phyloP scores from a whole-genome alignment of 2,888 invertebrate species.

The Artemia sp. region DNA sequence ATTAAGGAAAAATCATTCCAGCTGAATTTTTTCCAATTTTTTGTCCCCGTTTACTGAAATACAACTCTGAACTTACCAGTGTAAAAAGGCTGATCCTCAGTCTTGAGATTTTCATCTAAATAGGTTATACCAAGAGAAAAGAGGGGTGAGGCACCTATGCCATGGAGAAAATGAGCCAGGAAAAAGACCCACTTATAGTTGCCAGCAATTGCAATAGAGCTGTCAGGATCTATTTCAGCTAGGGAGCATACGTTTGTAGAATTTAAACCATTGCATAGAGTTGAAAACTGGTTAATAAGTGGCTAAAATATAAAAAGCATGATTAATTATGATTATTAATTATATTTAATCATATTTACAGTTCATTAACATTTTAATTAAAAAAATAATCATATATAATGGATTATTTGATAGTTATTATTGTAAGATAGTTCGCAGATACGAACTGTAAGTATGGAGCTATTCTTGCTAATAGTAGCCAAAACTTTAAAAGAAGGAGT shows the following conservation, averaged over 20 bases:
- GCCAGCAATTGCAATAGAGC: background rate
- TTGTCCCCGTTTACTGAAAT: too few species aligned
- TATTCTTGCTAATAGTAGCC: too few species aligned
- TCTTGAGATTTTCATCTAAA: slow-evolving; percentile 70
- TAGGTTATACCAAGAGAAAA: slow-evolving; percentile 75
- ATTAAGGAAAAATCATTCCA: too few species aligned
- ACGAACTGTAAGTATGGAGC: too few species aligned
- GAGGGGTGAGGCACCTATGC: slow-evolving; percentile 67
- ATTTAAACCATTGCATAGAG: background rate
- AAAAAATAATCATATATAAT: too few species aligned
- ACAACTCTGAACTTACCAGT: slow-evolving; percentile 43
- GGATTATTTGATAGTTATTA: too few species aligned
- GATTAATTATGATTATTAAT: too few species aligned
- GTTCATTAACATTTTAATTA: too few species aligned
- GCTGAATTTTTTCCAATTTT: too few species aligned
- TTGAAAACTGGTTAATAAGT: slow-evolving; percentile 20
- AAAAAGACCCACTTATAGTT: slow-evolving; percentile 41
- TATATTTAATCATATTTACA: too few species aligned
- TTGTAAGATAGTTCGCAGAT: too few species aligned
- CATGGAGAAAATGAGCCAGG: slow-evolving; percentile 61
- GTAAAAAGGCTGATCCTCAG: slow-evolving; percentile 68
- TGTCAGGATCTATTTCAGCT: background rate
- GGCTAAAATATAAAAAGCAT: slow-evolving; percentile 4
- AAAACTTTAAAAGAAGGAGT: too few species aligned
- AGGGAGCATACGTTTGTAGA: background rate